Evolutionary conservation across 1,140 invertebrate species (phyloP).

Genomic region (Acromyrmex heyeri): DNA sequence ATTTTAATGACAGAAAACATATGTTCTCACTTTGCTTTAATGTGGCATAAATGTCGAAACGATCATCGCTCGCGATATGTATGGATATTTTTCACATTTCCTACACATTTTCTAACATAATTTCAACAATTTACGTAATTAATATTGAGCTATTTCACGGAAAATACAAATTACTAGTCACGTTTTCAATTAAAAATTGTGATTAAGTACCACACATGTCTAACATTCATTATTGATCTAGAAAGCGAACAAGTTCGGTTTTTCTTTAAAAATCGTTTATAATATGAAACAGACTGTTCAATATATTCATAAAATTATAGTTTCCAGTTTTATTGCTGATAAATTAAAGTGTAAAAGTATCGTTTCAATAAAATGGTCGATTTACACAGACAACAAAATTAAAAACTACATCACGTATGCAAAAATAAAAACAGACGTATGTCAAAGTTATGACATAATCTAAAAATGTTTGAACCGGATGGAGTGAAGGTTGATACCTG

Average conservation of each 20-base stretch:
- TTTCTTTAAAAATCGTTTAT: background rate
- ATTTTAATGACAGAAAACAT: conserved; percentile 7
- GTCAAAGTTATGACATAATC: conserved; percentile 46
- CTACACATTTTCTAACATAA: background rate
- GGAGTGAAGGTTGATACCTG: conserved; percentile 65
- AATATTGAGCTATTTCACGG: background rate
- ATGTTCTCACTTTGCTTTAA: background rate
- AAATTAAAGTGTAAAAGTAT: background rate
- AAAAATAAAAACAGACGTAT: conserved; percentile 13
- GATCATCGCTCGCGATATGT: background rate
- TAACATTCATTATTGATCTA: background rate
- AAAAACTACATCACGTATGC: background rate
- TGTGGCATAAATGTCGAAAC: background rate
- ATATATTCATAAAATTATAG: background rate
- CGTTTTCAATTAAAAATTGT: conserved; percentile 3
- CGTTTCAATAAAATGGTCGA: conserved; percentile 3
- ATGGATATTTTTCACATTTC: background rate
- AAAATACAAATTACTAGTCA: conserved; percentile 14
- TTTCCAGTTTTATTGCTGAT: conserved; percentile 21
- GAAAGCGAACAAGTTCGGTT: background rate
- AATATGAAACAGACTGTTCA: background rate
- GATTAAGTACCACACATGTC: background rate
- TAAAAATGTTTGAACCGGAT: conserved; percentile 54
- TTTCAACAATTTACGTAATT: conserved; percentile 10
- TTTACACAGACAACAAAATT: background rate